phyloP scores from a whole-genome alignment of 2,113 vertebrate species.

The Ochotona princeps region DNA sequence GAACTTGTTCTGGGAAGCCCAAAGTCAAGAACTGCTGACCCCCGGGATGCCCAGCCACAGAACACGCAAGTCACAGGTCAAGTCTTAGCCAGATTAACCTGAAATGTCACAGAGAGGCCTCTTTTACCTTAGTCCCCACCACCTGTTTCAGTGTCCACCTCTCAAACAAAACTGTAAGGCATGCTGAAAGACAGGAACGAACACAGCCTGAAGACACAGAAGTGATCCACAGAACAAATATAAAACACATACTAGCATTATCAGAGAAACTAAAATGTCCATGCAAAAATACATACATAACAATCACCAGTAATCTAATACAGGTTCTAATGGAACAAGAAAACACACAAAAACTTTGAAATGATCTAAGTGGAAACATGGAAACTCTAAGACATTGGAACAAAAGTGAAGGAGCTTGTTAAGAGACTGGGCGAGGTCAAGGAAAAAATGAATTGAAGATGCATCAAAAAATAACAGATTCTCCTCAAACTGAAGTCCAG shows the following conservation, averaged over 20 bases:
- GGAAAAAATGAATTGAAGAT: background rate
- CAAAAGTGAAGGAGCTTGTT: background rate
- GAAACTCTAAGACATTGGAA: background rate
- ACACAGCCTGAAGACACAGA: background rate
- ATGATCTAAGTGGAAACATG: background rate
- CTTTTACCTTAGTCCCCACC: background rate
- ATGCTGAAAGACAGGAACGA: background rate
- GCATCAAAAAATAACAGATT: background rate
- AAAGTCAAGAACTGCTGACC: background rate
- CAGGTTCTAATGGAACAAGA: background rate
- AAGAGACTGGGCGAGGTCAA: background rate
- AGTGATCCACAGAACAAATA: background rate
- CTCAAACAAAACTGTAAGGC: background rate
- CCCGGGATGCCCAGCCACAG: background rate
- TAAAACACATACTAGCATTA: background rate
- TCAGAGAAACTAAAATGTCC: background rate
- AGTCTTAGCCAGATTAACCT: background rate
- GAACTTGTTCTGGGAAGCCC: background rate
- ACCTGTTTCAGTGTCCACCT: background rate
- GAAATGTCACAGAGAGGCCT: background rate
- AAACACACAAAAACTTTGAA: background rate
- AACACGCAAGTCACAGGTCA: background rate
- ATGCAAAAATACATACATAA: background rate
- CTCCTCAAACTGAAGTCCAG: background rate
- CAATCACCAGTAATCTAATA: background rate